Base-by-base conservation (phyloP, 2,113 vertebrate species). In the Myocastor coypus region DNA sequence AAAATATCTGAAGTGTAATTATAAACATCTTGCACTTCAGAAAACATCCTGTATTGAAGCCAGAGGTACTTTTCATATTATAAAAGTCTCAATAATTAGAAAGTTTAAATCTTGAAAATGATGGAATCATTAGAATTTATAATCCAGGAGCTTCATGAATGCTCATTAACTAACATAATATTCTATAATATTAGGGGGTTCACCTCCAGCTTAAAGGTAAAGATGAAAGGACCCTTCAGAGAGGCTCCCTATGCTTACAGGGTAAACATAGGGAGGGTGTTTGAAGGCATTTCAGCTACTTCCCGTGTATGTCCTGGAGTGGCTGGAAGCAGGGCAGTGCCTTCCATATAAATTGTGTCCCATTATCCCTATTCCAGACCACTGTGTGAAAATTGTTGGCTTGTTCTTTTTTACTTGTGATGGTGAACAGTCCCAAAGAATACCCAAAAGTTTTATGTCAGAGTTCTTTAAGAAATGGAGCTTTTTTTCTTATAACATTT, bases 71-170 rank as follows among this genome's bases (percentile, higher is more conserved):
- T 87, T 85, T 16, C 42, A 66, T 2, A n/a, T 73, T 55, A 77
- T 12, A 42, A 71, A 93, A 87, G 85, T 16, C 57, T 83, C 13
- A 50, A 30, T 87, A 52, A 84, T 89, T 78, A 91, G 32, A 90
- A 82, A 69, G 17, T 86, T 77, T 87, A 42, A 94, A 64, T 83
- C 30, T 80, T 80, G 20, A 81, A 89, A 63, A 89, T 85, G 81
- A 87, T 71, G 34, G 34, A 69, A 50, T 87, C 34, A 63, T 26
- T 82, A 14, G 22, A 52, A 71, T 94, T 96, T 90, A 78, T 86
- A n/a, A 59, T 42, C 16, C 19, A 94, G 52, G 24, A 22, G 28
- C 42, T 87, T 92, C 37, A 83, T 69, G 55, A 17, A 22, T 30
- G 2, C 22, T 85, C 3, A 91, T 52, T 73, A 34, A 92, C 46